Evolutionary conservation across 2,797 vertebrate genomes (phyloP), one percentile per base, ranked within the genome.

Genomic region (Phrynocephalus forsythii): DNA sequence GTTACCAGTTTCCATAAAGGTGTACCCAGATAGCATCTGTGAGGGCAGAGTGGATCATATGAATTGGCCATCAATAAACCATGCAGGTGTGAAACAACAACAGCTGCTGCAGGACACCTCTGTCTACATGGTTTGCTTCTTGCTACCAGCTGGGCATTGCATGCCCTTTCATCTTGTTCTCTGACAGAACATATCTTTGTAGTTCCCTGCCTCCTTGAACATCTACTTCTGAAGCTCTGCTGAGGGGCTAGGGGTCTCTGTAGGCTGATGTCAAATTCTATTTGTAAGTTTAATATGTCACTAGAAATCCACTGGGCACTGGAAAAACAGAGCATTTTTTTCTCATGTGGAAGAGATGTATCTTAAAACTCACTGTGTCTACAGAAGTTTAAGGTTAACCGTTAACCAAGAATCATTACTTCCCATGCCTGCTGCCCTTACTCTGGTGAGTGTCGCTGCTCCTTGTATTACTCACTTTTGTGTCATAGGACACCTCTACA

Each of bases 111-210:
- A 87, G 91, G 86, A 90, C 88, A 63, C 63, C 77, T 95, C 95
- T 93, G 91, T 93, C 91, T 92, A 50, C n/a, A 86, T 33, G 88
- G 48, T 88, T 93, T 91, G 79, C 71, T 89, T 89, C 82, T n/a
- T 89, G 67, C 88, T 87, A 88, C 87, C 85, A 90, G 90, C 89
- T 93, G 85, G 68, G 89, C 67, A 16, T 66, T 91, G 82, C 78
- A 90, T 83, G 9, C 20, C 80, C 38, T 92, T 87, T 52, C 67
- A 79, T 92, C 66, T 50, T 75, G 15, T 38, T 86, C 72, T 75
- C 44, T 82, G 89, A 48, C 48, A 82, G 13, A 89, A 52, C 56
- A 28, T 38, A 76, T n/a, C 48, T 89, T 87, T 80, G 82, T 88
- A 56, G 48, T 73, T 83, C 90, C 52, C 44, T 85, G 15, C 84